Conservation (phyloP, 2,113 vertebrate genomes). For the Erpornis zantholeuca region DNA sequence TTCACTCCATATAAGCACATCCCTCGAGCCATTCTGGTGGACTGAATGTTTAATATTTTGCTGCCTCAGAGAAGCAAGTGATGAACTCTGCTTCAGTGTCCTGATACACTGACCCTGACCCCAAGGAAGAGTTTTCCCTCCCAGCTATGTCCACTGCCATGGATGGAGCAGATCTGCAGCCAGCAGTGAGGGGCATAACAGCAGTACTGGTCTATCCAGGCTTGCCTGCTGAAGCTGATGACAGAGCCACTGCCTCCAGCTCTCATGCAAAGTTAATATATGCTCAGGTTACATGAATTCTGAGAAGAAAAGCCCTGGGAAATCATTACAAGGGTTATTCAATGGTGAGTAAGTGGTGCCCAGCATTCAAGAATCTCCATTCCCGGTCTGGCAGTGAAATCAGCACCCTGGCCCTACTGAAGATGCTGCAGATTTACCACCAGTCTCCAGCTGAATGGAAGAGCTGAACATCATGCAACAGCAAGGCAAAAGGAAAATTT, state of each 20-base stretch:
- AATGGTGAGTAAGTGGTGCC: not conserved
- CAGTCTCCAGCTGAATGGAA: not conserved
- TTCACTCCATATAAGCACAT: not conserved
- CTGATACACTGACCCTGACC: not conserved
- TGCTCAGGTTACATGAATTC: not conserved
- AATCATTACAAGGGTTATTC: not conserved
- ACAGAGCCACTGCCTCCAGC: not conserved
- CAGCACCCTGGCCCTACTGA: not conserved
- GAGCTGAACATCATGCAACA: not conserved
- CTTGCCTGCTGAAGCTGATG: not conserved
- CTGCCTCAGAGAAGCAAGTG: not conserved
- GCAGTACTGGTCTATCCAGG: not conserved
- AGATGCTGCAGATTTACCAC: not conserved
- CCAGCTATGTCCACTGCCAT: not conserved
- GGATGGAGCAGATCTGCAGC: not conserved
- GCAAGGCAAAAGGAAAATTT: not conserved
- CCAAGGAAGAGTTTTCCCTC: not conserved
- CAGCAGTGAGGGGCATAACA: not conserved
- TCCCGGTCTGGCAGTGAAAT: not conserved
- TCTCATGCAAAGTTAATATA: not conserved
- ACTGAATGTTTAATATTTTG: not conserved
- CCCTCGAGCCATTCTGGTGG: not conserved
- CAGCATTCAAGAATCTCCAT: not conserved
- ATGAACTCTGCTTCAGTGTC: not conserved
- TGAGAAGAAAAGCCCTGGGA: not conserved